Conservation (phyloP, 1,140 invertebrate genomes). For the Phenacoccus solenopsis region DNA sequence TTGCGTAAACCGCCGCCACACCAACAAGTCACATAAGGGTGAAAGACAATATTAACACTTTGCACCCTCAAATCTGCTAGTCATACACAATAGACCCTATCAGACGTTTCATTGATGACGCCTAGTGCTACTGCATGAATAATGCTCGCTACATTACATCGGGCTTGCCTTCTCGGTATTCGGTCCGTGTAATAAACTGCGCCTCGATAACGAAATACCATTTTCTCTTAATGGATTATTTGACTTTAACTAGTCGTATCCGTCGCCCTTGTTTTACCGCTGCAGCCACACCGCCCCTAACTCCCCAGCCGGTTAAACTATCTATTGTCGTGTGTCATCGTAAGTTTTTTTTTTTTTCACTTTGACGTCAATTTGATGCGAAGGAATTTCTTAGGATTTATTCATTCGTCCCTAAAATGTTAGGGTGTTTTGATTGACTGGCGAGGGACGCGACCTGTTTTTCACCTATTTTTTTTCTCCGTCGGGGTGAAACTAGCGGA, state of each 20-base stretch:
- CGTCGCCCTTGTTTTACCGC: too few relatives aligned
- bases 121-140: conserved; percentile 1
- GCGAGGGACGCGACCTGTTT: too few relatives aligned
- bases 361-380: not conserved
- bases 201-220: not conserved
- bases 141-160: not conserved
- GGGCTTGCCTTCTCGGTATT: too few relatives aligned
- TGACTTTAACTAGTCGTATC: not conserved
- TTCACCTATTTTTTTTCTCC: too few relatives aligned
- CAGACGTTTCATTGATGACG: not conserved
- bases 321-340: not conserved
- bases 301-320: not conserved
- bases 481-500: too few relatives aligned
- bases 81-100: not conserved
- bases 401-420: too few relatives aligned
- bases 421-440: too few relatives aligned
- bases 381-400: too few relatives aligned
- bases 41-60: conserved; percentile 3
- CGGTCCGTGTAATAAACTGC: not conserved
- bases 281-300: not conserved
- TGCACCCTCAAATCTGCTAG: not conserved
- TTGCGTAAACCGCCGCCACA: not conserved
- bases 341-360: not conserved
- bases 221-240: conserved; percentile 3
- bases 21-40: not conserved